Evolutionary conservation across 92 coral and sea anemone species (phyloP), one percentile per base, ranked within the genome.

Genomic region (Parazoanthus darwini): DNA sequence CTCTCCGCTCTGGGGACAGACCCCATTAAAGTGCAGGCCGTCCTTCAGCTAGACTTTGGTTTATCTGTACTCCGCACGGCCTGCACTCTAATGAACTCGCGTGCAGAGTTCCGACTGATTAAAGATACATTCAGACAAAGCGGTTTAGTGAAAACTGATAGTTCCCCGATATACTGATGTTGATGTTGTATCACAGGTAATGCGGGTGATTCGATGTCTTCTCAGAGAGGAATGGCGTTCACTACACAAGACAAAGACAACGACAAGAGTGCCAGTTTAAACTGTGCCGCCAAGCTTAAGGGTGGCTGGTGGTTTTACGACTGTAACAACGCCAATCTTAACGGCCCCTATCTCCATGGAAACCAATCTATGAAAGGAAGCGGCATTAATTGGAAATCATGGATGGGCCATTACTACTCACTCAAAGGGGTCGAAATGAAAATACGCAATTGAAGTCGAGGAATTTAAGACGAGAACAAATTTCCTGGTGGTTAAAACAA

Each of bases 241-340:
- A 83, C 87, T 0, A 83, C 87, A 23, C 39, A 46, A 72, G 87
- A 56, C 29, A 83, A 44, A 18, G 87, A 83, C 77, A 83, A 83
- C 23, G 87, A 83, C 63, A 83, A 70, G 38, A 77, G 20, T 6
- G 33, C 78, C 42, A 68, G 74, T 15, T 25, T n/a, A 7, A 83
- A 83, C 44, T 83, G 87, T 44, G 87, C 87, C 8, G 78, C 26
- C 13, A 83, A 83, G 16, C 42, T 43, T 46, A 70, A 70, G 44
- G 78, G 87, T 43, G 87, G 87, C 22, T 83, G 87, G 87, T 83
- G 87, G 87, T 83, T 83, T 44, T 83, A 83, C 65, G 87, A 83
- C 78, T 83, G 87, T 68, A 68, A 38, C 87, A 8, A 83, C 70
- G 87, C 87, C 78, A 83, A 50, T 15, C 77, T 83, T 65, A 83